Conservation (phyloP, 2,888 invertebrate species). For the Phrixothrix hirtus region DNA sequence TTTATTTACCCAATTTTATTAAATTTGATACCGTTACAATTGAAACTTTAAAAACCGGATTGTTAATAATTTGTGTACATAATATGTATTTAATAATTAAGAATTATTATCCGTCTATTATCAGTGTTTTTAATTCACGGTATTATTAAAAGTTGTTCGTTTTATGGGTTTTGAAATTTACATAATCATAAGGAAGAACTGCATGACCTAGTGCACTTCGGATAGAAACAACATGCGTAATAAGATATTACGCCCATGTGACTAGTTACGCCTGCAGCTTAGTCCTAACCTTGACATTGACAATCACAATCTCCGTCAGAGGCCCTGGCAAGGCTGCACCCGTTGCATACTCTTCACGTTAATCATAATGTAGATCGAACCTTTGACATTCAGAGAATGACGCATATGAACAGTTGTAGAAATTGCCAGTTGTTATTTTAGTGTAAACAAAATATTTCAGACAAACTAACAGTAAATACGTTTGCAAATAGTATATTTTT, state of each 20-base stretch:
- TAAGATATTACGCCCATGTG: constrained; percentile 27
- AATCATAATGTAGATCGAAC: constrained; percentile 20
- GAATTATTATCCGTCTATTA: too few relatives aligned
- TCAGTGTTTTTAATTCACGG: too few relatives aligned
- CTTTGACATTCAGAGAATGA: constrained; percentile 20
- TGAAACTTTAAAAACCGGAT: constrained; percentile 14
- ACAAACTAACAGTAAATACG: too few relatives aligned
- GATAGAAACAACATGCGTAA: constrained; percentile 24
- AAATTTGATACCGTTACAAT: constrained; percentile 13
- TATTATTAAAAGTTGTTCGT: constrained; percentile 1
- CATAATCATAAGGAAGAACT: constrained; percentile 14
- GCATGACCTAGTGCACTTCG: constrained; percentile 23
- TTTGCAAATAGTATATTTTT: too few relatives aligned
- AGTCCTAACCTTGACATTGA: constrained; percentile 50
- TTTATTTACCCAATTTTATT: too few relatives aligned
- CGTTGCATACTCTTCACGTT: constrained; percentile 21
- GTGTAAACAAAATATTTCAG: neutral
- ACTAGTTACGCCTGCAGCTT: constrained; percentile 30
- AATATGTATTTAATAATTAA: too few relatives aligned
- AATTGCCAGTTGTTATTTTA: neutral
- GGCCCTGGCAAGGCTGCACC: constrained; percentile 44
- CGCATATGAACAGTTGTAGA: constrained; percentile 10
- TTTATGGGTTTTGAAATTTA: constrained; percentile 1
- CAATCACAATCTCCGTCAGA: constrained; percentile 43
- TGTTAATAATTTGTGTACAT: constrained; percentile 8